Base-by-base conservation (phyloP, 2,888 invertebrate genomes). In the Cecidostiba fungosa region DNA sequence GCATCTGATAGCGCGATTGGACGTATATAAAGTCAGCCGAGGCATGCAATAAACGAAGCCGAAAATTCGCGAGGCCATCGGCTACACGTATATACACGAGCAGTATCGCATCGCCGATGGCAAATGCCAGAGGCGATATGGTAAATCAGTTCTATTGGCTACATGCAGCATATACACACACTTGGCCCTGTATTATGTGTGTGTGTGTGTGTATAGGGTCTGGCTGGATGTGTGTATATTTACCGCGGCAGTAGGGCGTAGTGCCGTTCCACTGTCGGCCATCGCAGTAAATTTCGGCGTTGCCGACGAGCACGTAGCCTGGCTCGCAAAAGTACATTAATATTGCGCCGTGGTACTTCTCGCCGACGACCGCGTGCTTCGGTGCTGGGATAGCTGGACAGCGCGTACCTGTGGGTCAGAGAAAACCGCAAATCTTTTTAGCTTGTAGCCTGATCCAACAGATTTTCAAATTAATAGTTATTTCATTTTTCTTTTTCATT, bases 181-280 rank as follows among this genome's bases (percentile, higher is more conserved):
- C 66, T 66, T 10, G 23, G 23, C 43, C 16, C 5, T n/a, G n/a
- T n/a, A n/a, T n/a, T n/a, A n/a, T n/a, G 47, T 29, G 32, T 43
- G 29, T 72, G 54, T 72, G 1, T 26, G 16, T 29, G 50, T 10
- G n/a, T 16, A 62, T 8, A 59, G 54, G 54, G 19, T n/a, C 54
- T n/a, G 54, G n/a, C n/a, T n/a, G 6, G 23, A 39, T 1, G 5
- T 59, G 32, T 19, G 39, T 26, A 47, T 82, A 87, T 84, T 88
- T 94, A 97, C 96, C 94, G 90, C 94, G 92, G 90, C 98, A 98
- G 16, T 90, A 91, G 0, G 97, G 97, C 3, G 94, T 90, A 0
- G 95, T 95, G 0, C 94, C 94, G 90, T 96, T 97, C 97, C 97
- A 98, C 0, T 90, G 91, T 0, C 87, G 89, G 0, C 97, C 97